Evolutionary conservation across 2,113 vertebrate species (phyloP), one percentile per base, ranked within the genome.

Genomic region (Syrrhaptes paradoxus): DNA sequence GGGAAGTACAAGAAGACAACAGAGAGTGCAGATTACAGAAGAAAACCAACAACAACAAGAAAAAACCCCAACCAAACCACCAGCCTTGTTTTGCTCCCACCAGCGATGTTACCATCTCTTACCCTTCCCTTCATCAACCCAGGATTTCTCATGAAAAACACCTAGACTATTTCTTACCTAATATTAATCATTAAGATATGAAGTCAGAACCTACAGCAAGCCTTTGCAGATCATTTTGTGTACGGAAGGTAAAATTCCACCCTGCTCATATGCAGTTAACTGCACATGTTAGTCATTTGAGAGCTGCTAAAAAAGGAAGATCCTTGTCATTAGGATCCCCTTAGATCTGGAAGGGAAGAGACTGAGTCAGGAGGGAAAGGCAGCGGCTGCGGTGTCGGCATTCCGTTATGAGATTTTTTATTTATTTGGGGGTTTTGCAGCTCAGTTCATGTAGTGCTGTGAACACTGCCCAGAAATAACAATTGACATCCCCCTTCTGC

Each of bases 401-500:
- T 15, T 26, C 4, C 2, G 41, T 13, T 41, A 13, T 28, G 15
- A n/a, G 2, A 25, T 22, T 8, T 73, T 51, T 28, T 4, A 5
- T 31, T 72, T n/a, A 6, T 32, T 51, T 52, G 2, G 21, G 16
- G 19, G 2, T 2, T 57, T 13, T 72, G 38, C n/a, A 87, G 36
- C 25, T 61, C 74, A 12, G 29, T 9, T 67, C 36, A 32, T 0
- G 0, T 45, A 59, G 41, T 1, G 41, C 65, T 59, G 34, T 25
- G 24, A 63, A 21, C 26, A 17, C 49, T 26, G 34, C 32, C 55
- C 8, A 22, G 48, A 9, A 45, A 18, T 7, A 9, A 10, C 0
- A 18, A 63, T 1, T 0, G 3, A 3, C 25, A 24, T 21, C 32
- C 17, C 31, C 52, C 6, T 21, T 11, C 3, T 22, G 48, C 3